Base-by-base conservation (phyloP, 2,888 invertebrate species). In the Eristalis arbustorum region DNA sequence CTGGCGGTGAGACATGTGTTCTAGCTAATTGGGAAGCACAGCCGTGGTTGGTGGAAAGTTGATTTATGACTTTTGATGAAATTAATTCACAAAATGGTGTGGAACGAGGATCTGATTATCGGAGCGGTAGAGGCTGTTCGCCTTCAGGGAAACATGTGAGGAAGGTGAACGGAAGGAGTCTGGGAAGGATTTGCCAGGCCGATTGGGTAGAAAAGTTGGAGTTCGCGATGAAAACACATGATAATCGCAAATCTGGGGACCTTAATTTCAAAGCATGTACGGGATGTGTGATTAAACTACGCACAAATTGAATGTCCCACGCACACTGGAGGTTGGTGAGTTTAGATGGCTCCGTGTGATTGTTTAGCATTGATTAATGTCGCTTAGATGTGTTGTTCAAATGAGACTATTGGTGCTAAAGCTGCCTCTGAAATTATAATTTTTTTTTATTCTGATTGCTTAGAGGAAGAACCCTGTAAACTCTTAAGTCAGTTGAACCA, bases 1-100 rank as follows among this genome's bases (percentile, higher is more conserved):
- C 69, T 57, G 76, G 77, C 56, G 68, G 73, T 76, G 37, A 37
- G 57, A 61, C 68, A 61, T 66, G 63, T 85, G 76, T 73, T 40
- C n/a, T n/a, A 40, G 11, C 68, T 69, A 82, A 85, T 85, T 81
- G 81, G 13, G 14, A 71, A 63, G 14, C 63, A 8, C 18, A 62
- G 31, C 8, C 31, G 66, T 67, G 23, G 57, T 66, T 64, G 22
- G 25, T 59, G 40, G 18, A 34, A 64, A 59, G 23, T 66, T 84
- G 75, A 84, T 84, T 84, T 74, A 84, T 75, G 59, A 31, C 37
- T 14, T 11, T 28, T 31, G 28, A 28, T 14, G 49, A 18, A 49
- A 49, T 49, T 49, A 49, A 49, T 49, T 49, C 49, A 18, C 49
- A 49, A 49, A n/a, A 49, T 49, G 49, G 18, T 4, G 10, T 18